A percentile compares a stretch with the other conserved stretches of the same genome.
phyloP scores from a whole-genome alignment of 2,797 vertebrate genomes.

The Falco concolor region DNA sequence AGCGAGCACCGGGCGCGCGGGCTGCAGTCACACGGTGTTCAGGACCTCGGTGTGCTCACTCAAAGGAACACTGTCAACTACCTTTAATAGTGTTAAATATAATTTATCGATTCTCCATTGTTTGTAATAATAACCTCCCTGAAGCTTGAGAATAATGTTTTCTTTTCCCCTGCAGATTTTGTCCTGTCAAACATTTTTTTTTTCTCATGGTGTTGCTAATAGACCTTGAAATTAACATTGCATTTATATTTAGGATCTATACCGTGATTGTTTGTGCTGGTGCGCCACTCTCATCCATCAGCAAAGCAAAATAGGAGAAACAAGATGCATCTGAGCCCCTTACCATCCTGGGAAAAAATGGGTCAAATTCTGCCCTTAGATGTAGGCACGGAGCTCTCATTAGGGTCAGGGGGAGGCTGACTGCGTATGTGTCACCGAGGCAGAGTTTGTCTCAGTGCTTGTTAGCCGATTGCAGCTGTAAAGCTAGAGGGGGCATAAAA shows the following conservation, averaged over 20 bases:
- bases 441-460: neutral
- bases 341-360: neutral
- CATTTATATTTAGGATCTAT: constrained; percentile 21
- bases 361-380: constrained; percentile 6
- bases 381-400: neutral
- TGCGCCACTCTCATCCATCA: constrained; percentile 20
- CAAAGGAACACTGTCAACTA: constrained; percentile 63
- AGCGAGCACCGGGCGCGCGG: neutral
- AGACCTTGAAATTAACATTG: constrained; percentile 70
- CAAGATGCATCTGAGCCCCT: constrained; percentile 25
- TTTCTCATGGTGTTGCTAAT: constrained; percentile 32
- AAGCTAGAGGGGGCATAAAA: neutral
- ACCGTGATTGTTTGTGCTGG: neutral
- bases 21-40: constrained; percentile 44
- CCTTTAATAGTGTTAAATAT: constrained; percentile 58
- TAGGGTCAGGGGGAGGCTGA: neutral
- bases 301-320: constrained; percentile 16
- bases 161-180: constrained; percentile 58
- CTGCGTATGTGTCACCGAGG: neutral
- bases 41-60: constrained; percentile 44
- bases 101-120: constrained; percentile 64
- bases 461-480: neutral
- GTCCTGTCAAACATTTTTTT: constrained; percentile 36
- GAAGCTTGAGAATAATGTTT: constrained; percentile 61
- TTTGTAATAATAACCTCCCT: constrained; percentile 59